phyloP scores from a whole-genome alignment of 2,888 invertebrate genomes.

The Scrobipalpa costella region DNA sequence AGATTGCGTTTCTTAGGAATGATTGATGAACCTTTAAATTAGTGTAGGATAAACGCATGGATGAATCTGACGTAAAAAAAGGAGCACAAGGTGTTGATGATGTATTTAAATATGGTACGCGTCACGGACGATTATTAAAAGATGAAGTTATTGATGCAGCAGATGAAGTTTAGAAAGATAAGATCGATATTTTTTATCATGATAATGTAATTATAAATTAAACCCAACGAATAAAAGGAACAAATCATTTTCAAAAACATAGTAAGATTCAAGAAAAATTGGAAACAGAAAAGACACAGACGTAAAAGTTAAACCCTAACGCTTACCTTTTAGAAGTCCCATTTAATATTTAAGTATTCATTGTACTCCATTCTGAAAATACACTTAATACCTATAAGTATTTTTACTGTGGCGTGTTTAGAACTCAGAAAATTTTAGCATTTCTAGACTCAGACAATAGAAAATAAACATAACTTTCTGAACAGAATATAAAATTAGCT shows the following conservation, averaged over 20 bases:
- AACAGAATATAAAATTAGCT: background rate
- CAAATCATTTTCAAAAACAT: background rate
- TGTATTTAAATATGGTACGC: constrained; percentile 52
- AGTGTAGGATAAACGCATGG: constrained; percentile 57
- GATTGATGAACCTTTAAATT: constrained; percentile 72
- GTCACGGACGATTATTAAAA: constrained; percentile 41
- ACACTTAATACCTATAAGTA: background rate
- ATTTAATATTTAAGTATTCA: constrained; percentile 10
- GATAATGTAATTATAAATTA: background rate
- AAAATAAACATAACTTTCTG: constrained; percentile 7
- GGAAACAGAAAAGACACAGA: background rate
- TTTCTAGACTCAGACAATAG: constrained; percentile 2
- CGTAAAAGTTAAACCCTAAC: background rate
- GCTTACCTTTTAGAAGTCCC: background rate
- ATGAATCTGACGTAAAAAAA: constrained; percentile 52
- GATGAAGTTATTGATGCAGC: constrained; percentile 35
- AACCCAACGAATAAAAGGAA: background rate
- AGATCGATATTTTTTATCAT: background rate
- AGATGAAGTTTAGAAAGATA: constrained; percentile 7
- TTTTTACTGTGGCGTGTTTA: background rate
- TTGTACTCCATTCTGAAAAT: constrained; percentile 14
- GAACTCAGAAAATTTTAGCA: background rate
- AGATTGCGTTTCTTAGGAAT: constrained; percentile 67
- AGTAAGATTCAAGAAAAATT: background rate
- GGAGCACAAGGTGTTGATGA: constrained; percentile 54